Evolutionary conservation across 2,888 invertebrate species (phyloP), one percentile per base, ranked within the genome.

Genomic region (Macropis europaea): DNA sequence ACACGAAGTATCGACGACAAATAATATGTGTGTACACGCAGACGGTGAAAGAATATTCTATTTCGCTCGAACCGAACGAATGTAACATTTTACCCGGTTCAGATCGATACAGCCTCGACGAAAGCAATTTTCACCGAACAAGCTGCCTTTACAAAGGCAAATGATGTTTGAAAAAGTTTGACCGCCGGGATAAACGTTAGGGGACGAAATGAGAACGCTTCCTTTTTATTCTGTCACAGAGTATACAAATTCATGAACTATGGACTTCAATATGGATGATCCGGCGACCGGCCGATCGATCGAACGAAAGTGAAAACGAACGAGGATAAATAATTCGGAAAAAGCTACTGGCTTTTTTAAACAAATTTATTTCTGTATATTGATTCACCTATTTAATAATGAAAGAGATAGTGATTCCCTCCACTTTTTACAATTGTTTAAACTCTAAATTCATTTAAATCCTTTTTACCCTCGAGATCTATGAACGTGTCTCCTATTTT

Each of bases 71-170:
- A n/a, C n/a, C 59, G 32, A 36, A 50, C 64, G 43, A 76, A 68
- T 77, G 76, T 76, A 73, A 77, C 73, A 76, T 63, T 61, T 66
- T 76, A 61, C 60, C 60, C 47, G 38, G 54, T n/a, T n/a, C n/a
- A 40, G 60, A 52, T 38, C 54, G 64, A 73, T 76, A 66, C 66
- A 62, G n/a, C n/a, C 53, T 61, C 67, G 63, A 61, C 70, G 73
- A 73, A 77, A 77, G 73, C 76, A 77, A 77, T 77, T 77, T 74
- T 69, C 74, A 43, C 36, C 67, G 50, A 47, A 63, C 59, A 50
- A 42, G 28, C 69, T 40, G 60, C 52, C 57, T 45, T 54, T 77
- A 66, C 59, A 63, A 64, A 71, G 59, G 74, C 70, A 77, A 77
- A 77, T 77, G 74, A 69, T 68, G 69, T 77, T 73, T 64, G 68